Percentiles rank a stretch among this genome's conserved stretches.
phyloP scores from a whole-genome alignment of 1,140 invertebrate genomes.

The Drosophila littoralis region DNA sequence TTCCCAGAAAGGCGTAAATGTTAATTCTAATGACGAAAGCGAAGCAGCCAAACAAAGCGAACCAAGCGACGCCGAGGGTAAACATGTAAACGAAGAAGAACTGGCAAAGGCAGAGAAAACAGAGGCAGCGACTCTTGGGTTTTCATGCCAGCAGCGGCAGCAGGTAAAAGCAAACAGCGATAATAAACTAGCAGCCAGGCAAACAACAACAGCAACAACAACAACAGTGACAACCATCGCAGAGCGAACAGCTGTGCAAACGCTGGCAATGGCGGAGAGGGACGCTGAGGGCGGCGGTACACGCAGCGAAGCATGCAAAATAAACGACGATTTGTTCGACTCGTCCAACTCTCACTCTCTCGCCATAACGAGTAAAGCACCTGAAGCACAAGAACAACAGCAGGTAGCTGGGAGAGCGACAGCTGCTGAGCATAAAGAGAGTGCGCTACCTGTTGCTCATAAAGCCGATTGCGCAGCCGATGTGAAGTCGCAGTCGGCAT shows the following conservation, averaged over 20 bases:
- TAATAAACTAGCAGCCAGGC: constrained; percentile 52
- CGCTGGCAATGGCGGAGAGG: constrained; percentile 17
- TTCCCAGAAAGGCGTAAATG: constrained; percentile 67
- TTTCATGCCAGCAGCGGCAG: constrained; percentile 52
- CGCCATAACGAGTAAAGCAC: constrained; percentile 59
- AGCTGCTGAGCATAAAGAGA: constrained; percentile 21
- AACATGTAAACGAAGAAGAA: constrained; percentile 44
- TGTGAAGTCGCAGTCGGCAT: constrained; percentile 47
- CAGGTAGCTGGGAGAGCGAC: constrained; percentile 41
- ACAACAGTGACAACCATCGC: constrained; percentile 32
- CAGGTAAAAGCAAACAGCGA: constrained; percentile 71
- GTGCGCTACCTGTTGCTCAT: constrained; percentile 61
- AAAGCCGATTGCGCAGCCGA: constrained; percentile 60
- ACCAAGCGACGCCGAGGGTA: constrained; percentile 31
- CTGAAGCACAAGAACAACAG: constrained; percentile 53
- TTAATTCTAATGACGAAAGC: constrained; percentile 71
- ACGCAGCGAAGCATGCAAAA: constrained; percentile 81
- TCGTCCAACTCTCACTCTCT: constrained; percentile 63
- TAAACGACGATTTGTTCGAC: constrained; percentile 64
- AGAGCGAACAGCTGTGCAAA: constrained; percentile 68
- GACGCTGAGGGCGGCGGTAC: constrained; percentile 32
- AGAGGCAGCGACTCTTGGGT: constrained; percentile 37
- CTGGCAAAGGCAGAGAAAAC: constrained; percentile 11
- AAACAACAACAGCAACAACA: constrained; percentile 35
- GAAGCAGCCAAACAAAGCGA: constrained; percentile 43